Evolutionary conservation across 2,888 invertebrate species (phyloP).

Genomic region (Stenoptilia bipunctidactyla): DNA sequence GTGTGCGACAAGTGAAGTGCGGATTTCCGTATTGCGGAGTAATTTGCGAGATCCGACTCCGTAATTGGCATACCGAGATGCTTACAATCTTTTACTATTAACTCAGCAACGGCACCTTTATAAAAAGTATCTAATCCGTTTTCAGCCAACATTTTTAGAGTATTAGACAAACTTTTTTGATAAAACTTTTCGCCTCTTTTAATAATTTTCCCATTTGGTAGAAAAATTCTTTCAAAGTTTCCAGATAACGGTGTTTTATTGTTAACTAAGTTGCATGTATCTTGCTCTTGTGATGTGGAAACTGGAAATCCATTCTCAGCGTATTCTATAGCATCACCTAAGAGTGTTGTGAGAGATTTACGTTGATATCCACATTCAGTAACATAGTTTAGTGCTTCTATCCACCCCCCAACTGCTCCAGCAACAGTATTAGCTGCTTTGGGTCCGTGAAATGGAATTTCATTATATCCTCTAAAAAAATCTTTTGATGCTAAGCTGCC

Average conservation of each 20-base stretch:
- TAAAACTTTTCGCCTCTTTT: constrained; percentile 34
- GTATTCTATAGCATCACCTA: constrained; percentile 47
- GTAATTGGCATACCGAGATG: constrained; percentile 44
- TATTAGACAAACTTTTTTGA: constrained; percentile 42
- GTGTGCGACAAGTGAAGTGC: constrained; percentile 40
- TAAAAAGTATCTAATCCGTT: constrained; percentile 51
- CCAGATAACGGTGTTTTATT: constrained; percentile 12
- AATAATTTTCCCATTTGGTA: constrained; percentile 30
- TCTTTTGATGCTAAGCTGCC: constrained; percentile 42
- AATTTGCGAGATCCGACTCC: constrained; percentile 40
- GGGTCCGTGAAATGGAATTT: constrained; percentile 40
- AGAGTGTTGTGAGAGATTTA: constrained; percentile 30
- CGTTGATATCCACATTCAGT: constrained; percentile 43
- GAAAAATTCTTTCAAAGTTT: constrained; percentile 30
- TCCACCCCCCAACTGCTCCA: constrained; percentile 55
- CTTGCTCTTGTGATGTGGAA: constrained; percentile 24
- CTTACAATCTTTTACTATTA: constrained; percentile 40
- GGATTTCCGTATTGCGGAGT: constrained; percentile 34
- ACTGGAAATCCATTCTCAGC: constrained; percentile 49
- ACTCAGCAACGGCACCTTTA: constrained; percentile 38
- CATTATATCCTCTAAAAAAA: constrained; percentile 29
- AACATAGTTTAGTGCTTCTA: constrained; percentile 49
- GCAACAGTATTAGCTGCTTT: constrained; percentile 50
- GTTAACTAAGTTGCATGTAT: constrained; percentile 14
- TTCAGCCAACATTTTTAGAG: constrained; percentile 33